These are phyloP conservation scores for Himalopsyche japonica DNA, from an alignment of 2,888 invertebrate species.

Conservation along the genomic window DNA sequence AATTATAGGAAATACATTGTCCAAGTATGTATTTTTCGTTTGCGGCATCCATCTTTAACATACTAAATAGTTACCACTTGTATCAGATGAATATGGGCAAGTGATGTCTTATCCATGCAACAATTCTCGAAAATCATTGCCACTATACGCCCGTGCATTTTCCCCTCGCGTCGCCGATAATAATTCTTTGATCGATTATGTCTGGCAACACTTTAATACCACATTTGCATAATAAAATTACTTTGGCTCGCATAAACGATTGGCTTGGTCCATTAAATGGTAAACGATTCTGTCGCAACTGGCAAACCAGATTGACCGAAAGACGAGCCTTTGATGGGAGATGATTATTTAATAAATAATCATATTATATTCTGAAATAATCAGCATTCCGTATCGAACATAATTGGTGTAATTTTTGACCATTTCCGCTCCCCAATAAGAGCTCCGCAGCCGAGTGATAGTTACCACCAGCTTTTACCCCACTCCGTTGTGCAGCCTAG, in stretches of 20 bases:
- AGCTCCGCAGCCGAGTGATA: too few relatives aligned
- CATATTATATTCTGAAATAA: not conserved
- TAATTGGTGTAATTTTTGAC: too few relatives aligned
- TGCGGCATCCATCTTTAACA: too few relatives aligned
- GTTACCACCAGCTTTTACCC: too few relatives aligned
- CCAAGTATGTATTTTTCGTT: too few relatives aligned
- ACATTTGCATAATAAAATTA: slow-evolving; percentile 62
- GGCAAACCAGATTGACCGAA: not conserved
- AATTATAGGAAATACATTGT: too few relatives aligned
- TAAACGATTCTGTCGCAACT: slow-evolving; percentile 12
- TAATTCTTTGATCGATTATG: slow-evolving; percentile 54
- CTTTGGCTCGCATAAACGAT: slow-evolving; percentile 38
- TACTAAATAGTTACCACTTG: too few relatives aligned
- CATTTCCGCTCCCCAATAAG: too few relatives aligned
- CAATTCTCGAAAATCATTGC: not conserved
- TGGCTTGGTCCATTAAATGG: slow-evolving; percentile 23
- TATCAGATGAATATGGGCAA: too few relatives aligned
- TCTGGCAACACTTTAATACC: slow-evolving; percentile 57
- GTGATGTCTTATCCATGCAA: not conserved
- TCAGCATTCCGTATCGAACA: too few relatives aligned
- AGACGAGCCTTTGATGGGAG: not conserved
- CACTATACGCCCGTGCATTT: not conserved
- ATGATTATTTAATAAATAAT: not conserved
- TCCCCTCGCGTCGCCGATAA: slow-evolving; percentile 41
- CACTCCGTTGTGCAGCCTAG: too few relatives aligned